phyloP scores from a whole-genome alignment of 2,797 vertebrate genomes.

The Oreochromis mossambicus region DNA sequence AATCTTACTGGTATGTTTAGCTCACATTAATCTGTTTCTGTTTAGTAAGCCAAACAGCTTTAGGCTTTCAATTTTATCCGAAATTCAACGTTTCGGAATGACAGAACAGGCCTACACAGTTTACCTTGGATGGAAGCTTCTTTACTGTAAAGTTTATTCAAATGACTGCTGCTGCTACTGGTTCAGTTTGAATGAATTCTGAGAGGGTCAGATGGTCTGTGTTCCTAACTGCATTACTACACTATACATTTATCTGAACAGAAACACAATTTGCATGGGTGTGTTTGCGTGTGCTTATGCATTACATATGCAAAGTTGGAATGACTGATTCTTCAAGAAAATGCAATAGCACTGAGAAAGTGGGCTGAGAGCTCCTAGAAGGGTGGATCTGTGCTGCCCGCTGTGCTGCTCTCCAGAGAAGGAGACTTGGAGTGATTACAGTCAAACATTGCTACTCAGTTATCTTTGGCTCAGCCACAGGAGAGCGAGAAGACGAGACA shows the following conservation, averaged over 20 bases:
- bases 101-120: slow-evolving; percentile 36
- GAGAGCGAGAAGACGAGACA: slow-evolving; percentile 54
- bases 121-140: neutral
- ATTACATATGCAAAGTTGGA: neutral
- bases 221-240: slow-evolving; percentile 22
- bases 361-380: slow-evolving; percentile 51
- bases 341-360: slow-evolving; percentile 44
- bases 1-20: slow-evolving; percentile 68
- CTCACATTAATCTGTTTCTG: slow-evolving; percentile 63
- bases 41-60: slow-evolving; percentile 60
- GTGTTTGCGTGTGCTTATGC: neutral
- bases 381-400: slow-evolving; percentile 58
- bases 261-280: neutral
- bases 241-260: neutral
- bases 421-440: slow-evolving; percentile 70
- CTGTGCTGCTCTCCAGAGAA: slow-evolving; percentile 68
- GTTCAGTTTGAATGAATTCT: neutral
- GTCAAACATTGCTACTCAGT: slow-evolving; percentile 67
- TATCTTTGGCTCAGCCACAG: slow-evolving; percentile 73
- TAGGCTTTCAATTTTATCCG: slow-evolving; percentile 51
- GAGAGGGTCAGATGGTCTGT: neutral
- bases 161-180: slow-evolving; percentile 68
- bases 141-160: slow-evolving; percentile 62
- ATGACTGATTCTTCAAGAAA: slow-evolving; percentile 29
- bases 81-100: slow-evolving; percentile 39